These are phyloP conservation scores for Notolabrus celidotus DNA, from an alignment of 2,797 vertebrate genomes.

Conservation along the genomic window DNA sequence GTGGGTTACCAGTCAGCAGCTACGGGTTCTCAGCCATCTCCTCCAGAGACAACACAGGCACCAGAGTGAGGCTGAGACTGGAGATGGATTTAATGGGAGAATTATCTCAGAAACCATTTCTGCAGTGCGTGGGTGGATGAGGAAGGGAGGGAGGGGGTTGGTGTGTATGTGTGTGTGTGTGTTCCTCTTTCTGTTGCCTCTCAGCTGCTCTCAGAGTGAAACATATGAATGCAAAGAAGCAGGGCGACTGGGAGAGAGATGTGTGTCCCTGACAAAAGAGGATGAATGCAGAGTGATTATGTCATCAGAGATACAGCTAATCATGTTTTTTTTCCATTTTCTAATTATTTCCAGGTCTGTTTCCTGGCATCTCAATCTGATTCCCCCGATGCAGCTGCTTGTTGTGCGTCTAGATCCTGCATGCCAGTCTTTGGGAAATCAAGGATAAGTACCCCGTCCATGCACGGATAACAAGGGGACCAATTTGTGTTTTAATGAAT, in stretches of 20 bases:
- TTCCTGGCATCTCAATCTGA: conserved; percentile 30
- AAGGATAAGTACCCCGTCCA: background rate
- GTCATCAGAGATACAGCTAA: conserved; percentile 12
- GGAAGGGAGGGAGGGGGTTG: conserved; percentile 17
- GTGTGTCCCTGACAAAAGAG: conserved; percentile 21
- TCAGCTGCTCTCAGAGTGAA: background rate
- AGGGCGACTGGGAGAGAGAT: too few relatives aligned
- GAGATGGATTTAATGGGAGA: conserved; percentile 17
- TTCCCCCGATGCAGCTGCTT: conserved; percentile 9
- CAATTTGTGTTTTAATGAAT: background rate
- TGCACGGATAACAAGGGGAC: background rate
- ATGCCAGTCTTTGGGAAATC: background rate
- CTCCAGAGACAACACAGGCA: background rate
- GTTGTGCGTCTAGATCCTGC: background rate
- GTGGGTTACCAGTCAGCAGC: background rate
- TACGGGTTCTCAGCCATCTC: background rate
- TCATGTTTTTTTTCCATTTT: conserved; percentile 20
- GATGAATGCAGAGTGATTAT: conserved; percentile 9
- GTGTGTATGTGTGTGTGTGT: background rate
- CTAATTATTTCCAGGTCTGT: conserved; percentile 26
- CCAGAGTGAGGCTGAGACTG: conserved; percentile 3
- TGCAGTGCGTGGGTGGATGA: conserved; percentile 21
- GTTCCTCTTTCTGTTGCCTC: background rate
- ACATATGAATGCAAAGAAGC: too few relatives aligned
- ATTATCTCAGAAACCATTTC: conserved; percentile 14